Evolutionary conservation across 2,113 vertebrate genomes (phyloP).

Genomic region (Campylorhamphus procurvoides): DNA sequence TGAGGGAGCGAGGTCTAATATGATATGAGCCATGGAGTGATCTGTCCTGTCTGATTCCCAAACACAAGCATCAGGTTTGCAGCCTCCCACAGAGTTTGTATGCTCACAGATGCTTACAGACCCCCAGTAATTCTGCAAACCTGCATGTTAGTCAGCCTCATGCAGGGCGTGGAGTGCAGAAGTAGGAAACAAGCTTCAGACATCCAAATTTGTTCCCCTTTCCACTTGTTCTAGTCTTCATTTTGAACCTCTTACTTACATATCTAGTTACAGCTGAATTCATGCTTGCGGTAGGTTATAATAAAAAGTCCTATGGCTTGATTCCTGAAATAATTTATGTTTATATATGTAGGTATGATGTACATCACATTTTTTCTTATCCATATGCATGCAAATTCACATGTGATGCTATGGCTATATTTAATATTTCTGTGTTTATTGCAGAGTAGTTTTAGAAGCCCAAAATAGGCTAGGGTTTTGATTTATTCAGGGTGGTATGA

Average conservation of each 20-base stretch:
- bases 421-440: background rate
- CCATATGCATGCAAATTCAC: background rate
- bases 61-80: background rate
- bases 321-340: background rate
- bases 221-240: background rate
- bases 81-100: background rate
- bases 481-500: background rate
- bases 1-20: background rate
- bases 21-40: background rate
- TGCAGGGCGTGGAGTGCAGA: background rate
- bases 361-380: background rate
- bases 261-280: background rate
- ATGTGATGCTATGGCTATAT: background rate
- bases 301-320: background rate
- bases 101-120: background rate
- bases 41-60: background rate
- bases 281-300: background rate
- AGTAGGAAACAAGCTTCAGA: background rate
- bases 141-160: background rate
- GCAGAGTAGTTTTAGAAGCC: background rate
- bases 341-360: background rate
- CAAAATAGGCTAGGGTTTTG: background rate
- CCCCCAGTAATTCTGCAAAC: background rate
- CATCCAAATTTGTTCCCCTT: background rate
- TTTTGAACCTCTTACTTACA: background rate